A percentile compares a stretch with the other conserved stretches of the same genome.
These are phyloP conservation scores for Drosophila arawakana DNA, from an alignment of 1,140 invertebrate genomes.

Conservation along the genomic window DNA sequence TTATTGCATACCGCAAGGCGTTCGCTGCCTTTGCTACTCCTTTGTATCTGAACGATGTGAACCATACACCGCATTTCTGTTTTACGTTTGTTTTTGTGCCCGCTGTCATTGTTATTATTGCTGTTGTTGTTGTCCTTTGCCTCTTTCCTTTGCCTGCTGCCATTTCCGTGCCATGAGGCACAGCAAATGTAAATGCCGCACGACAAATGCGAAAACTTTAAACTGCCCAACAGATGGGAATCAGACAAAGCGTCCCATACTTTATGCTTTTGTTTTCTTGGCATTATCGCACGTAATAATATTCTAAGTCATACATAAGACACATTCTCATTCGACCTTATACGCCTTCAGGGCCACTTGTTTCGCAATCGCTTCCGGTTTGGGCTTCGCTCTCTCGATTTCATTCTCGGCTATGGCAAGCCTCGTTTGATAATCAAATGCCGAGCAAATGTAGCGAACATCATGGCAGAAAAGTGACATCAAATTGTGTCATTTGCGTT, in stretches of 20 bases:
- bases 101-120: slow-evolving; percentile 17
- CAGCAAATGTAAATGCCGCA: slow-evolving; percentile 73
- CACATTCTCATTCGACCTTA: slow-evolving; percentile 27
- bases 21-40: slow-evolving; percentile 23
- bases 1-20: slow-evolving; percentile 82
- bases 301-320: slow-evolving; percentile 35
- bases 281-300: slow-evolving; percentile 74
- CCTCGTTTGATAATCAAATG: slow-evolving; percentile 46
- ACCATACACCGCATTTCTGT: slow-evolving; percentile 33
- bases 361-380: slow-evolving; percentile 14
- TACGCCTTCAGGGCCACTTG: slow-evolving; percentile 15
- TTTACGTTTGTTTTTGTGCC: slow-evolving; percentile 19
- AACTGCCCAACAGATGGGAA: slow-evolving; percentile 66
- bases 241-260: slow-evolving; percentile 19
- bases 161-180: slow-evolving; percentile 75
- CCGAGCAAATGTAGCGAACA: slow-evolving; percentile 27
- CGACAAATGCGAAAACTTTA: slow-evolving; percentile 78
- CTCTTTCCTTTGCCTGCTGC: slow-evolving; percentile 62
- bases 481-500: slow-evolving; percentile 76
- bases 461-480: slow-evolving; percentile 34
- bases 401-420: background rate
- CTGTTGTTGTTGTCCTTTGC: slow-evolving; percentile 13
- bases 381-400: background rate
- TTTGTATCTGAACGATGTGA: slow-evolving; percentile 31
- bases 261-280: slow-evolving; percentile 45